Percentiles rank a stretch among this genome's conserved stretches.
These are phyloP conservation scores for Geophilus truncorum DNA, from an alignment of 2,888 invertebrate genomes.

Conservation along the genomic window DNA sequence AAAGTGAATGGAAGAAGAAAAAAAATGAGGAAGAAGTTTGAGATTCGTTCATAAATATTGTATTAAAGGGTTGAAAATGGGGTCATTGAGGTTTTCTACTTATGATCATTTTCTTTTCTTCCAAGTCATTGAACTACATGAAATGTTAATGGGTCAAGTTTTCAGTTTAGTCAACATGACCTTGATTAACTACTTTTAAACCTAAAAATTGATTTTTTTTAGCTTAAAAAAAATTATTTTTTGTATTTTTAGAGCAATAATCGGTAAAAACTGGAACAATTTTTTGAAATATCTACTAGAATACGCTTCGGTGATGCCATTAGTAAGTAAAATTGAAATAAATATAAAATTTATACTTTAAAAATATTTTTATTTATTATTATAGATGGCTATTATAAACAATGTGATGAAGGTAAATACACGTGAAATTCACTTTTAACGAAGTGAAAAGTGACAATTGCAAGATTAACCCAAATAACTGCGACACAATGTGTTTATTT, in stretches of 20 bases:
- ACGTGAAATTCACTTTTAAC: no score
- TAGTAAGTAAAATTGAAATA: conserved; percentile 57
- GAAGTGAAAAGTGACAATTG: no score
- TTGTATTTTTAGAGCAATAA: conserved; percentile 70
- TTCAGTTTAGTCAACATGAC: neutral
- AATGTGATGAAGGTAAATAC: conserved; percentile 70
- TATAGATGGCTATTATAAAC: conserved; percentile 86
- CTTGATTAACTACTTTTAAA: no score
- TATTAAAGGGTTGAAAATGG: neutral
- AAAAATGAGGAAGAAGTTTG: neutral
- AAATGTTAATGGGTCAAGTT: conserved; percentile 1
- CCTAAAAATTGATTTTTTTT: no score
- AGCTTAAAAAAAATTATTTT: neutral
- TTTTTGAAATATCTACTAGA: conserved; percentile 70
- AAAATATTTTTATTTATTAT: conserved; percentile 43
- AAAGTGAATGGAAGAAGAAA: no score
- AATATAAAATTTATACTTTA: neutral
- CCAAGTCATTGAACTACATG: neutral
- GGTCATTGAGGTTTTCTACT: neutral
- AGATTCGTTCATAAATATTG: neutral
- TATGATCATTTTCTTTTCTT: neutral
- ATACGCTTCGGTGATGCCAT: conserved; percentile 79
- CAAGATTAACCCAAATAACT: no score
- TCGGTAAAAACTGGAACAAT: conserved; percentile 71
- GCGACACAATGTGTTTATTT: neutral